Base-by-base conservation (phyloP, 1,140 invertebrate genomes). In the Thrips palmi region DNA sequence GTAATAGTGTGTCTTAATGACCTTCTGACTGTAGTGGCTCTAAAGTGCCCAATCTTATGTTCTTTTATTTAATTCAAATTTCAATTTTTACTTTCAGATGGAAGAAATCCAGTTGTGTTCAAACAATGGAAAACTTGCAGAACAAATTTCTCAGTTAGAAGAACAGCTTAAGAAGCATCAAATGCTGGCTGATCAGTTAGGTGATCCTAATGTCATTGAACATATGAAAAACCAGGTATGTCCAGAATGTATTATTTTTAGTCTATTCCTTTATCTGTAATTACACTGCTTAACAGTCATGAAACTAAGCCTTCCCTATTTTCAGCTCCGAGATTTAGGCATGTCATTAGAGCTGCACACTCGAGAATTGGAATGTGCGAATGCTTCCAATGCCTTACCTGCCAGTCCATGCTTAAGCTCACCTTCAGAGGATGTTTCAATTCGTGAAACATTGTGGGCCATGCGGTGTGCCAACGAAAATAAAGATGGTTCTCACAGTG, bases 361-460 rank as follows among this genome's bases (percentile, higher is more conserved):
- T 4, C 69, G 67, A 39, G 67, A 69, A 23, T 47, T 83, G 19
- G 78, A 85, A 57, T 62, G 65, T 1, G 44, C 53, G 47, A 37
- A 47, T 22, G 60, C 47, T 52, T 64, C 53, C 47, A 37, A 47
- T 22, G 60, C 47, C 52, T 64, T 61, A 28, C 67, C 56, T 35
- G 67, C 63, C 17, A 60, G 55, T 49, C 64, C 72, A 40, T 73
- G 73, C 44, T 75, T 48, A 8, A 48, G 47, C 31, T 48, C 77
- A 25, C 76, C 71, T 15, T 79, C 74, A 42, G 80, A 85, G 53
- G 79, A 83, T 51, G 70, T 83, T 24, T 83, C 79, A 0, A 75
- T 77, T 2, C n/a, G n/a, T n/a, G n/a, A n/a, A n/a, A n/a, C n/a
- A n/a, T n/a, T n/a, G n/a, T n/a, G n/a, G n/a, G n/a, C n/a, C n/a